phyloP scores from a whole-genome alignment of 2,797 vertebrate genomes.

The Trichosurus vulpecula region DNA sequence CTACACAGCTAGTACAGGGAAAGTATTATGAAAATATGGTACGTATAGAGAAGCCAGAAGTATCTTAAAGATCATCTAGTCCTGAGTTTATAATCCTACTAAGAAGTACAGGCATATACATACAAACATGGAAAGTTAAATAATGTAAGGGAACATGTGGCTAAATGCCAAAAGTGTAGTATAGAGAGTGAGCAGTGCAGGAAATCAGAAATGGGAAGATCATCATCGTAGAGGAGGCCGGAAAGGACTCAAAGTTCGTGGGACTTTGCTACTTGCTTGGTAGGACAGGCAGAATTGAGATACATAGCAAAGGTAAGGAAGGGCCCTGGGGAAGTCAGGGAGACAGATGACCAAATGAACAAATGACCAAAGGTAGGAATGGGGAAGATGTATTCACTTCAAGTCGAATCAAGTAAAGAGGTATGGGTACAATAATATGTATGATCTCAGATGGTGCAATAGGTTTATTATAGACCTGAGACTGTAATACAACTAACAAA shows the following conservation, averaged over 20 bases:
- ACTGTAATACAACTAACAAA: neutral
- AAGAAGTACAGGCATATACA: slow-evolving; percentile 1
- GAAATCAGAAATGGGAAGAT: neutral
- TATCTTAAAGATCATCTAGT: neutral
- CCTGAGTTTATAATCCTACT: slow-evolving; percentile 18
- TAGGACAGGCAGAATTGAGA: neutral
- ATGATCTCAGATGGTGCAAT: neutral
- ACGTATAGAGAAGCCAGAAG: neutral
- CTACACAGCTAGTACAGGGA: neutral
- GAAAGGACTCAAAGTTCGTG: slow-evolving; percentile 7
- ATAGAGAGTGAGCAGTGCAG: neutral
- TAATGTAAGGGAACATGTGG: neutral
- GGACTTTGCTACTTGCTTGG: neutral
- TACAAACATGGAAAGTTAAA: slow-evolving; percentile 30
- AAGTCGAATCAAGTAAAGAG: slow-evolving; percentile 28
- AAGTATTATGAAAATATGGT: neutral
- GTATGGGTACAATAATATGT: neutral
- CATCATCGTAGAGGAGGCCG: neutral
- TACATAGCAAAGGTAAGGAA: neutral
- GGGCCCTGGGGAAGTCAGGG: neutral
- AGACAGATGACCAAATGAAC: neutral
- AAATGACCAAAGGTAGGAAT: slow-evolving; percentile 6
- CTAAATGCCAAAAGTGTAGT: neutral
- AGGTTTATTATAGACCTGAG: neutral
- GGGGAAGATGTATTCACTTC: neutral